Conservation (phyloP, 1,140 invertebrate genomes). For the Globodera ellingtonae region DNA sequence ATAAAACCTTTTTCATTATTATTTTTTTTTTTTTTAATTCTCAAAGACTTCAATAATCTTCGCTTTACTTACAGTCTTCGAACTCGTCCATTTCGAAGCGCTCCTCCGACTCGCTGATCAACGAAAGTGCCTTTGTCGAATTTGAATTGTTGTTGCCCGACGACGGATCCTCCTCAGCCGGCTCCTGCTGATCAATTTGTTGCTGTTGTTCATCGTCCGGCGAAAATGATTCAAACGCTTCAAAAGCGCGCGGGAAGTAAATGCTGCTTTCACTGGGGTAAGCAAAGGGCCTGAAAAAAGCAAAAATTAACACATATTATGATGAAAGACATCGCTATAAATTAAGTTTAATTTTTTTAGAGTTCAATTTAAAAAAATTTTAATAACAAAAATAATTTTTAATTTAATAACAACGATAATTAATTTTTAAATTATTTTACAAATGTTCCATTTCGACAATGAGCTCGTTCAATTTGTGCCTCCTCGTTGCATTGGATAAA, state of each 20-base stretch:
- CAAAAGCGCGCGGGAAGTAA: constrained; percentile 17
- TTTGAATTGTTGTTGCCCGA: background rate
- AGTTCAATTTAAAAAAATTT: too few relatives aligned
- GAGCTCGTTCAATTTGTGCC: constrained; percentile 50
- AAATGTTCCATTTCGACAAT: constrained; percentile 59
- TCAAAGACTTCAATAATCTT: too few relatives aligned
- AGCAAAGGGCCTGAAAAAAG: constrained; percentile 8
- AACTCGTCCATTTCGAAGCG: constrained; percentile 8
- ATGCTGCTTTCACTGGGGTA: constrained; percentile 19
- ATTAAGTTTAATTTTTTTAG: too few relatives aligned
- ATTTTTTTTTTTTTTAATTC: too few relatives aligned
- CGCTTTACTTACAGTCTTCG: constrained; percentile 2
- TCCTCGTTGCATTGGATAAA: constrained; percentile 48
- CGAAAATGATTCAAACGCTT: constrained; percentile 19
- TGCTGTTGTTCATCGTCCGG: background rate
- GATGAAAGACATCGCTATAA: too few relatives aligned
- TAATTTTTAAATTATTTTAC: constrained; percentile 9
- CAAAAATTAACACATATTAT: background rate
- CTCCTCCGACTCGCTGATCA: background rate
- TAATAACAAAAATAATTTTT: too few relatives aligned
- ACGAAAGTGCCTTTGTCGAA: background rate
- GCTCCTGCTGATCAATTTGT: background rate
- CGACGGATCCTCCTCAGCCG: background rate
- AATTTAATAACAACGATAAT: too few relatives aligned
- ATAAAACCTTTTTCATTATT: background rate